Conservation (phyloP, 2,797 vertebrate genomes). For the Enteromius fasciolatus region DNA sequence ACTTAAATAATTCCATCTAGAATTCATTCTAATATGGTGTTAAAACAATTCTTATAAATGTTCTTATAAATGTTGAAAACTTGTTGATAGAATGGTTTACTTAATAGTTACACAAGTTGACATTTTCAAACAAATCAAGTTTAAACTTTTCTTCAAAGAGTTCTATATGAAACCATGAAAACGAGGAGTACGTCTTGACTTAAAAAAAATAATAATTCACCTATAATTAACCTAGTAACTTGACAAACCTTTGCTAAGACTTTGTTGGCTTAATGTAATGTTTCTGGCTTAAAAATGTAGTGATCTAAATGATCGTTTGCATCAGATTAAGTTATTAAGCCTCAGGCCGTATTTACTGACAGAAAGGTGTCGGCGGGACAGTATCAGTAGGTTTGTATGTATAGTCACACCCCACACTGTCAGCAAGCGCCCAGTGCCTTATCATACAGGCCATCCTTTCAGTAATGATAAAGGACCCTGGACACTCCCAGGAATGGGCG, state of each 20-base stretch:
- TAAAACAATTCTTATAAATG: neutral
- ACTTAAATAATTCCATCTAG: neutral
- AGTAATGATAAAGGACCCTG: slow-evolving; percentile 69
- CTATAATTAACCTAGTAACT: neutral
- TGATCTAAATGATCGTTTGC: slow-evolving; percentile 9
- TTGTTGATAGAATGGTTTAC: neutral
- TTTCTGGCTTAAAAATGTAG: neutral
- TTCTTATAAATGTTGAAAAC: neutral
- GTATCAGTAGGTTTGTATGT: slow-evolving; percentile 51
- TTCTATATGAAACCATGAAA: neutral
- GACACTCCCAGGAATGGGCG: slow-evolving; percentile 70
- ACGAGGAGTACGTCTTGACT: neutral
- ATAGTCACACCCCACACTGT: slow-evolving; percentile 56
- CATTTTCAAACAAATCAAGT: neutral
- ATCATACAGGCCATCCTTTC: slow-evolving; percentile 74
- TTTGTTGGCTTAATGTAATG: slow-evolving; percentile 7
- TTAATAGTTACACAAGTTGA: neutral
- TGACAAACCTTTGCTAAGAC: neutral
- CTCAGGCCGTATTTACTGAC: slow-evolving; percentile 26
- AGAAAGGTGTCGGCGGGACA: slow-evolving; percentile 20
- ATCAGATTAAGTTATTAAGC: slow-evolving; percentile 41
- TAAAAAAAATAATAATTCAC: no score
- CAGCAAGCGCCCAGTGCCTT: slow-evolving; percentile 64
- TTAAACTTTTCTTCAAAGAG: neutral
- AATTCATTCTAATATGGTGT: neutral